Percentiles rank a stretch among this genome's conserved stretches.
Conservation (phyloP, 92 coral and sea anemone species). For the Metridium senile region DNA sequence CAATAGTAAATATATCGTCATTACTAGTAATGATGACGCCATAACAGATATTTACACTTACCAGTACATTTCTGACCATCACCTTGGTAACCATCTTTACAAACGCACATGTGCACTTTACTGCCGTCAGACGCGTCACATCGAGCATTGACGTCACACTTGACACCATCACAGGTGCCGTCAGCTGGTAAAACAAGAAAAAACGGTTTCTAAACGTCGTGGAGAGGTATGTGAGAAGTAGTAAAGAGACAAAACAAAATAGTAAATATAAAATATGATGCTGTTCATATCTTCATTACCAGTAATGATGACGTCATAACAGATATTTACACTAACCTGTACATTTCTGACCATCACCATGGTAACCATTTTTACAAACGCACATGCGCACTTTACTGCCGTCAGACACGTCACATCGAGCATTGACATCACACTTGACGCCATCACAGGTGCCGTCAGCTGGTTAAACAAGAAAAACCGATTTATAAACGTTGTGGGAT, state of each 20-base stretch:
- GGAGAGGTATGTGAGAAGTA: no score
- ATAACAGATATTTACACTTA: no score
- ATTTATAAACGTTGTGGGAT: neutral
- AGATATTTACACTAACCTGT: constrained; percentile 56
- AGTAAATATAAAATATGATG: no score
- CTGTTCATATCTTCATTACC: no score
- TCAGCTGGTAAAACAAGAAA: constrained; percentile 31
- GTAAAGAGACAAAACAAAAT: no score
- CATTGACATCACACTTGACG: constrained; percentile 63
- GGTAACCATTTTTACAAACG: constrained; percentile 67
- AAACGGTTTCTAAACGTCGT: neutral
- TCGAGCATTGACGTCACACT: constrained; percentile 69
- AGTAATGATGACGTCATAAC: no score
- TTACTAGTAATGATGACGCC: no score
- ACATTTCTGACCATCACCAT: constrained; percentile 55
- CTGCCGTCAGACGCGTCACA: constrained; percentile 48
- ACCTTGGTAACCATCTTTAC: constrained; percentile 59
- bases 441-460: constrained; percentile 69
- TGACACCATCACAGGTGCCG: constrained; percentile 63
- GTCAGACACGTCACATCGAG: constrained; percentile 52
- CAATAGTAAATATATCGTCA: no score
- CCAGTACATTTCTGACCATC: constrained; percentile 64
- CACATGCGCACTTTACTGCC: constrained; percentile 52
- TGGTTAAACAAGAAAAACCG: constrained; percentile 5
- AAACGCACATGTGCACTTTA: constrained; percentile 54